phyloP scores from a whole-genome alignment of 1,140 invertebrate species.

The Drosophila bipectinata region DNA sequence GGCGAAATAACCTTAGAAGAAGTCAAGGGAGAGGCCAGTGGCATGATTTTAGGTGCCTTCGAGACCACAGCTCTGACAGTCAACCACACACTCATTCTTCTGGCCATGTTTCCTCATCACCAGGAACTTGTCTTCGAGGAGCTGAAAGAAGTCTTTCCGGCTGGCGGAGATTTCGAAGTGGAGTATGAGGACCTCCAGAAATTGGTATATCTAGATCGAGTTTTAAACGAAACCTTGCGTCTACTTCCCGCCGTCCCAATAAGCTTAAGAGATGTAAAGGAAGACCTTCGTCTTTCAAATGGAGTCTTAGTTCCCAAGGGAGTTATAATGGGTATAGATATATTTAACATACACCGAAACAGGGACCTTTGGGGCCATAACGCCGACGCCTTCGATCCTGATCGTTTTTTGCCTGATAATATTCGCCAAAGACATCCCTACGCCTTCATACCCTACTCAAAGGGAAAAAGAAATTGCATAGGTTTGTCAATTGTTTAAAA shows the following conservation, averaged over 20 bases:
- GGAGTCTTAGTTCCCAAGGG: conserved; percentile 48
- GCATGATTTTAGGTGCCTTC: conserved; percentile 56
- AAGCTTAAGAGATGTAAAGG: conserved; percentile 17
- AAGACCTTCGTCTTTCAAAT: conserved; percentile 48
- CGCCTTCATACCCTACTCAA: conserved; percentile 66
- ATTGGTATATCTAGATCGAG: conserved; percentile 87
- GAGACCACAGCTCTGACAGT: conserved; percentile 62
- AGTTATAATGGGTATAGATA: conserved; percentile 38
- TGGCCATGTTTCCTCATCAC: conserved; percentile 69
- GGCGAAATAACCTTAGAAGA: conserved; percentile 39
- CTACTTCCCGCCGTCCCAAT: conserved; percentile 62
- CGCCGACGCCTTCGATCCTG: conserved; percentile 64
- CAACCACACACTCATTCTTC: conserved; percentile 35
- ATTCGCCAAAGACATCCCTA: conserved; percentile 47
- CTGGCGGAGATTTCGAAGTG: conserved; percentile 73
- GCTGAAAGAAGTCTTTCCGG: conserved; percentile 85
- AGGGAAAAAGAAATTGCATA: conserved; percentile 62
- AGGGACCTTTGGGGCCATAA: conserved; percentile 56
- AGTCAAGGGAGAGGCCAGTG: conserved; percentile 49
- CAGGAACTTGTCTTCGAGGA: conserved; percentile 87
- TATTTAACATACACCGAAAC: conserved; percentile 57
- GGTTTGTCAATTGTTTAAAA: conserved; percentile 33
- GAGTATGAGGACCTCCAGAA: conserved; percentile 85
- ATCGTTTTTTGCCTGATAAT: conserved; percentile 64
- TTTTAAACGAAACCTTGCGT: conserved; percentile 87